Evolutionary conservation across 2,888 invertebrate species (phyloP).

Genomic region (Hirtodrosophila confusa): DNA sequence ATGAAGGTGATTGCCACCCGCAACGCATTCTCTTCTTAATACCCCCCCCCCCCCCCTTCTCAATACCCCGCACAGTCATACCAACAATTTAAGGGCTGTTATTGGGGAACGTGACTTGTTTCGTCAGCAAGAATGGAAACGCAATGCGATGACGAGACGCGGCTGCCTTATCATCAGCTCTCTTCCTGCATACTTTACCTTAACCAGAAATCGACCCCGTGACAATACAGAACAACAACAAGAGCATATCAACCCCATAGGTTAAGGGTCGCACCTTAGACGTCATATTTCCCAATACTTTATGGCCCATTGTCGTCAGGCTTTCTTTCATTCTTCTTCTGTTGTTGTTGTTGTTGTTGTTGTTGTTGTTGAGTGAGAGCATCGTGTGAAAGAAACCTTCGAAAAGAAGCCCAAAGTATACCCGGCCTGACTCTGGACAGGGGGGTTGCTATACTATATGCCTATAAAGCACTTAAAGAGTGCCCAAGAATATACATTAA

Average conservation of each 20-base stretch:
- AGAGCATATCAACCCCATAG: slow-evolving; percentile 55
- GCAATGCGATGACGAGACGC: slow-evolving; percentile 17
- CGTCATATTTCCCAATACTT: slow-evolving; percentile 58
- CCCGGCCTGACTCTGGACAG: slow-evolving; percentile 16
- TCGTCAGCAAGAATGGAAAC: slow-evolving; percentile 8
- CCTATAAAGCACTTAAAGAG: slow-evolving; percentile 37
- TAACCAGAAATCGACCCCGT: slow-evolving; percentile 46
- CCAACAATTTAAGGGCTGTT: slow-evolving; percentile 16
- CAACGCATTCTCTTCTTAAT: too few species aligned
- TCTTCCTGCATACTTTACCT: slow-evolving; percentile 16
- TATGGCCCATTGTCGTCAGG: slow-evolving; percentile 44
- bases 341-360: neutral
- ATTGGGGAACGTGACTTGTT: slow-evolving; percentile 41
- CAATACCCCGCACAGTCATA: too few species aligned
- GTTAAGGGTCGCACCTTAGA: slow-evolving; percentile 45
- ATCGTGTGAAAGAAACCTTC: slow-evolving; percentile 65
- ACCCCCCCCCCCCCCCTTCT: too few species aligned
- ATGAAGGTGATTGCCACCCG: slow-evolving; percentile 5
- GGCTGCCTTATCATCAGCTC: slow-evolving; percentile 32
- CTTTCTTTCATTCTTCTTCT: slow-evolving; percentile 36
- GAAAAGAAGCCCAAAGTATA: slow-evolving; percentile 16
- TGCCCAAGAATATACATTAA: slow-evolving; percentile 18
- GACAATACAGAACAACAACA: slow-evolving; percentile 12
- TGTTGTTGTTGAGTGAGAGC: slow-evolving; percentile 26
- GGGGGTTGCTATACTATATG: slow-evolving; percentile 16